Conservation (phyloP, 2,888 invertebrate genomes). For the Idaea biselata region DNA sequence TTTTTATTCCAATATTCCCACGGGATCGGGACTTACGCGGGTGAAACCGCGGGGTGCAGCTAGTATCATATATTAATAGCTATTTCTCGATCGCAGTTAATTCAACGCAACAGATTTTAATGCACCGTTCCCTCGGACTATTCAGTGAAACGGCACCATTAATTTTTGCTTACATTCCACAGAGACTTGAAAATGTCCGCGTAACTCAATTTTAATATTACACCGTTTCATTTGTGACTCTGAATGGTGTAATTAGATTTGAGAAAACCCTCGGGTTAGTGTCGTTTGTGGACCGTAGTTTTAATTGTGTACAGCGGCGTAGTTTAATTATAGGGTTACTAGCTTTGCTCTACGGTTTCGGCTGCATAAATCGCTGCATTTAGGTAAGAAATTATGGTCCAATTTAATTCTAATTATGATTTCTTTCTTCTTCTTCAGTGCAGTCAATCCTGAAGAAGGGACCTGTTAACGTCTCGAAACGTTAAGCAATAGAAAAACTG, state of each 20-base stretch:
- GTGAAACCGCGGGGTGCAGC: no score
- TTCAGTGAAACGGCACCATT: constrained; percentile 17
- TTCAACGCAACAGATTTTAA: constrained; percentile 15
- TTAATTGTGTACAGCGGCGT: constrained; percentile 1
- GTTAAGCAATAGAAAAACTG: no score
- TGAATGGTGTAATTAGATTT: constrained; percentile 33
- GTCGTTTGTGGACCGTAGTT: constrained; percentile 1
- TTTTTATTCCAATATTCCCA: no score
- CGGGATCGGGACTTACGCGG: no score
- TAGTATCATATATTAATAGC: no score
- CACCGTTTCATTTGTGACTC: constrained; percentile 34
- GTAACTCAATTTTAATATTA: constrained; percentile 46
- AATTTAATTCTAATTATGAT: no score
- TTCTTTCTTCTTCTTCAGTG: no score
- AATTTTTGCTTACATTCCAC: constrained; percentile 39
- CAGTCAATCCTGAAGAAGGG: no score
- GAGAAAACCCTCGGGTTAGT: constrained; percentile 7
- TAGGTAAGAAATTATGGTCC: no score
- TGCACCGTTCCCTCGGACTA: constrained; percentile 4
- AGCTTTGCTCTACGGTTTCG: no score
- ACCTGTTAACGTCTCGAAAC: no score
- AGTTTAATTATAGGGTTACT: background rate
- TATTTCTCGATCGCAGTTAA: constrained; percentile 9
- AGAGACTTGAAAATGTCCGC: constrained; percentile 31
- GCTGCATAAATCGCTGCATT: no score